Base-by-base conservation (phyloP, 2,888 invertebrate genomes). In the Tinea trinotella region DNA sequence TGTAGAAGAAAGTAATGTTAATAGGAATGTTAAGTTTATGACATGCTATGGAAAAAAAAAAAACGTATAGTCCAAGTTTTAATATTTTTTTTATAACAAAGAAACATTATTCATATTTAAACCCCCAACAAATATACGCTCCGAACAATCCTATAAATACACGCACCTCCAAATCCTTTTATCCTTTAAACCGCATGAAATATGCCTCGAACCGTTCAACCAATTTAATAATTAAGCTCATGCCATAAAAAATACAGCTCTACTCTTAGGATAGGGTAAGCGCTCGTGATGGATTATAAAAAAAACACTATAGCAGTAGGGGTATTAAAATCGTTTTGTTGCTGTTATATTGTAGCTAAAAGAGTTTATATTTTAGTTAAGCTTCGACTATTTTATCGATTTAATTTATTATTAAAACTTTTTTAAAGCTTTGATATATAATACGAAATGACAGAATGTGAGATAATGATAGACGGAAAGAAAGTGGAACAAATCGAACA, bases 131-230 rank as follows among this genome's bases (percentile, higher is more conserved):
- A n/a, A 9, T 3, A 12, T 35, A n/a, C 10, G 35, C n/a, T 35
- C 35, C 35, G 15, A 40, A 40, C 40, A 13, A 40, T 40, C 40
- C 40, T 15, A 40, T 40, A 40, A 40, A 40, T 40, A 40, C 40
- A 40, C 40, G 5, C 40, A 12, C 6, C 40, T 40, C 40, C n/a
- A 34, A 52, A 34, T 34, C 62, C 55, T 58, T 63, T 61, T 64
- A 64, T 63, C 64, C 63, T 57, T 57, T 50, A 18, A 50, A 20
- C 57, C 59, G 58, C 57, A 59, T 59, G 60, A 61, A 57, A 59
- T 59, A 61, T 55, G 59, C 56, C 57, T 56, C 55, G 46, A 56
- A 57, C 57, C 57, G 56, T 56, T 54, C 56, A 46, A 35, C 56
- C 54, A 59, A 59, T 58, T 50, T 61, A 58, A 61, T 62, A 59